A percentile compares a stretch with the other conserved stretches of the same genome.
Conservation (phyloP, 2,797 vertebrate genomes). For the Sebastiscus tertius region DNA sequence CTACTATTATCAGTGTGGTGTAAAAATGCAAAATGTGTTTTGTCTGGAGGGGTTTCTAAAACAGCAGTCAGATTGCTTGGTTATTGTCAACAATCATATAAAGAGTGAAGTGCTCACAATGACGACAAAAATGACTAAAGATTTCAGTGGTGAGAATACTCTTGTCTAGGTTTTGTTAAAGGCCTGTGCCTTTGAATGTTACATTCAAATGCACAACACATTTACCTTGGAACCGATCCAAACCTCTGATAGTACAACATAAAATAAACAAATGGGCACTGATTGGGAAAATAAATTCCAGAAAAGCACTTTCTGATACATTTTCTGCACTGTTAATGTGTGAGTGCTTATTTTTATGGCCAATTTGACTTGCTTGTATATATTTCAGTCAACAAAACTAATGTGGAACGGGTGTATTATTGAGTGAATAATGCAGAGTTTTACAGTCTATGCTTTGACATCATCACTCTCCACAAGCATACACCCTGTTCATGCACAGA, state of each 20-base stretch:
- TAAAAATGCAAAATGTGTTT: not conserved
- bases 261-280: slow-evolving; percentile 19
- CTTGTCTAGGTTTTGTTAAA: not conserved
- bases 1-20: not conserved
- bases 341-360: not conserved
- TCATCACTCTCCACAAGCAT: not conserved
- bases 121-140: not conserved
- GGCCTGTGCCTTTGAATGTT: slow-evolving; percentile 5
- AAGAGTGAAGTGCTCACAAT: not conserved
- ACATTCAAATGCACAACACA: not conserved
- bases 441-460: not conserved
- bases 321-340: slow-evolving; percentile 10
- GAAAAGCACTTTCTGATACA: slow-evolving; percentile 5
- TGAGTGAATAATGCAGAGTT: not conserved
- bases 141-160: not conserved
- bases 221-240: not conserved
- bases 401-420: slow-evolving; percentile 2
- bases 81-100: slow-evolving; percentile 1
- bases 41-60: not conserved
- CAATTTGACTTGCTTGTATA: slow-evolving; percentile 10
- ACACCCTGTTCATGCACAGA: not conserved
- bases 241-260: slow-evolving; percentile 4
- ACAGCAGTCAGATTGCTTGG: not conserved
- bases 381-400: slow-evolving; percentile 1
- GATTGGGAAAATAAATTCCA: slow-evolving; percentile 32